These are phyloP conservation scores for Pelmatolapia mariae DNA, from an alignment of 2,113 vertebrate species.

Conservation along the genomic window DNA sequence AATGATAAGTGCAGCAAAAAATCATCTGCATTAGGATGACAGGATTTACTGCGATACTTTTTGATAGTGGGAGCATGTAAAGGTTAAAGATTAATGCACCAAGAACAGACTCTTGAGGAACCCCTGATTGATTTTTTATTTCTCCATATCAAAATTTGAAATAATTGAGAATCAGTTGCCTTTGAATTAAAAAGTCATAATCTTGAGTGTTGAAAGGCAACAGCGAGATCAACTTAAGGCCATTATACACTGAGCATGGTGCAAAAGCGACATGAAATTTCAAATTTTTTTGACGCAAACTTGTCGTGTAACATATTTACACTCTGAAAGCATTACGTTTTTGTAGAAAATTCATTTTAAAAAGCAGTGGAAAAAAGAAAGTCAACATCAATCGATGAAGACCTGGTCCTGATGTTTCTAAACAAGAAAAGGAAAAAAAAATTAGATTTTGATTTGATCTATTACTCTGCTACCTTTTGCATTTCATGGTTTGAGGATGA, in stretches of 20 bases:
- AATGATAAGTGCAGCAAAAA: not conserved
- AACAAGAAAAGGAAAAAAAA: not conserved
- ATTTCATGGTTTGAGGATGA: not conserved
- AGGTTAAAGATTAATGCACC: not conserved
- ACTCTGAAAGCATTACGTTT: not conserved
- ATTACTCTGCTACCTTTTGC: not conserved
- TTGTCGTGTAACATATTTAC: not conserved
- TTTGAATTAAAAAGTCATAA: not conserved
- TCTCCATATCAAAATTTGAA: not conserved
- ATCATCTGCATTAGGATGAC: not conserved
- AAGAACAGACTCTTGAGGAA: not conserved
- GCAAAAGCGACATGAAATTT: not conserved
- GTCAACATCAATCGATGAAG: not conserved
- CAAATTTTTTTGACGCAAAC: not conserved
- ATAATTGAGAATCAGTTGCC: not conserved
- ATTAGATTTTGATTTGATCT: not conserved
- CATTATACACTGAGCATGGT: not conserved
- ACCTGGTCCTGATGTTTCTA: not conserved
- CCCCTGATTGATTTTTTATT: not conserved
- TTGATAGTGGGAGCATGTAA: not conserved
- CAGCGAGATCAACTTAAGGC: not conserved
- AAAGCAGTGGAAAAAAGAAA: fast-evolving
- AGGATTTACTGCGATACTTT: not conserved
- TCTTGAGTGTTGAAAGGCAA: not conserved
- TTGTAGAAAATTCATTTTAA: not conserved